These are phyloP conservation scores for Microdon myrmicae DNA, from an alignment of 2,888 invertebrate genomes.

Conservation along the genomic window DNA sequence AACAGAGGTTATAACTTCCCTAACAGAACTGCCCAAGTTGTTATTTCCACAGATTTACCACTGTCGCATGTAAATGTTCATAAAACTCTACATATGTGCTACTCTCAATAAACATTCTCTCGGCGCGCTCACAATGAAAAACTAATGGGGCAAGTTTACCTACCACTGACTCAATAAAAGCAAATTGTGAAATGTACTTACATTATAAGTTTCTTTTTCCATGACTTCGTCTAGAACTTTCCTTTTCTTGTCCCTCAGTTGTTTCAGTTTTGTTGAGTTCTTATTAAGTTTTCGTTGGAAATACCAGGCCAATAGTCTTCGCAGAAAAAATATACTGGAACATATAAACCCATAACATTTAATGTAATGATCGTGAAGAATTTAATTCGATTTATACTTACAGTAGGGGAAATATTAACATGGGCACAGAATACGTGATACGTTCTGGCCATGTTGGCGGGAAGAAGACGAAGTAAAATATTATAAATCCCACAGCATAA, in stretches of 20 bases:
- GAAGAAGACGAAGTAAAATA: slow-evolving; percentile 85
- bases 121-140: not conserved
- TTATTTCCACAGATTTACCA: too few relatives aligned
- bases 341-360: too few relatives aligned
- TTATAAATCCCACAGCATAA: slow-evolving; percentile 76
- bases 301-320: slow-evolving; percentile 86
- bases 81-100: too few relatives aligned
- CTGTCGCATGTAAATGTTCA: too few relatives aligned
- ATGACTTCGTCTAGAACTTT: slow-evolving; percentile 93
- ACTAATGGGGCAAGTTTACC: not conserved
- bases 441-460: slow-evolving; percentile 79
- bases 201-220: slow-evolving; percentile 98
- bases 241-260: slow-evolving; percentile 83
- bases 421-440: slow-evolving; percentile 79
- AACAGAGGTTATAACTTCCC: too few relatives aligned
- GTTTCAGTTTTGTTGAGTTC: slow-evolving; percentile 78
- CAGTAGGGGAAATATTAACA: slow-evolving; percentile 85
- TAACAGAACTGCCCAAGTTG: too few relatives aligned
- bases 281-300: slow-evolving; percentile 83
- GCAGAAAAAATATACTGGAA: slow-evolving; percentile 81
- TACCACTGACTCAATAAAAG: slow-evolving; percentile 6
- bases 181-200: too few relatives aligned
- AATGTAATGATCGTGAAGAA: not conserved
- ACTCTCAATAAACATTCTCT: not conserved
- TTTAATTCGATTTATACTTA: slow-evolving; percentile 70